Conservation (phyloP, 2,797 vertebrate species). For the Sebastes melanostomus region DNA sequence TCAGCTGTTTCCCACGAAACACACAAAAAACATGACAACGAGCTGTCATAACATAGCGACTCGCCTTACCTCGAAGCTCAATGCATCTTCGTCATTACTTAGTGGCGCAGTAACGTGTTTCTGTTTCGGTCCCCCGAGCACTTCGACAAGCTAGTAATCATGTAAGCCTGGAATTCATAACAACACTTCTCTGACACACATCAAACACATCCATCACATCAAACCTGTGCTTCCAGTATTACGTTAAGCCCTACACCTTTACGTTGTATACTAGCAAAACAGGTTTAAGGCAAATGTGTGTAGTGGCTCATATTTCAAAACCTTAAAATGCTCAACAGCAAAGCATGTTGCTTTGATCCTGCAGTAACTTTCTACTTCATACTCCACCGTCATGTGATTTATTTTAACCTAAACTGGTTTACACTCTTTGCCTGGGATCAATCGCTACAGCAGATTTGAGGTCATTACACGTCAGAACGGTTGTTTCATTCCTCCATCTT, state of each 20-base stretch:
- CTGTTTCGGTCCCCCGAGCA: background rate
- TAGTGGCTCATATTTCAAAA: slow-evolving; percentile 14
- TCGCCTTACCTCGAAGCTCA: slow-evolving; percentile 32
- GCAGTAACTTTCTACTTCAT: background rate
- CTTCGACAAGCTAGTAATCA: slow-evolving; percentile 38
- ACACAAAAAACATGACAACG: background rate
- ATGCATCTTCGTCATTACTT: background rate
- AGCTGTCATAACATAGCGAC: background rate
- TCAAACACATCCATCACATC: slow-evolving; percentile 30
- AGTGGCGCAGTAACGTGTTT: background rate
- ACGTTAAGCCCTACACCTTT: slow-evolving; percentile 9
- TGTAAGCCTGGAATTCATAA: slow-evolving; percentile 42
- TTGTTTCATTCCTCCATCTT: background rate
- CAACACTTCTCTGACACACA: slow-evolving; percentile 48
- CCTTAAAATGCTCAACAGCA: background rate
- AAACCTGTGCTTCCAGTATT: slow-evolving; percentile 74
- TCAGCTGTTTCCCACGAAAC: background rate
- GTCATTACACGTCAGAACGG: background rate
- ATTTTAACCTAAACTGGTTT: background rate
- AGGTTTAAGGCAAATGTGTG: slow-evolving; percentile 35
- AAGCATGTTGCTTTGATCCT: background rate
- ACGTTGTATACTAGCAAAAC: slow-evolving; percentile 17
- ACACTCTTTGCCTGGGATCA: background rate
- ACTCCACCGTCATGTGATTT: background rate
- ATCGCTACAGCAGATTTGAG: background rate